These are phyloP conservation scores for Apotomis betuletana DNA, from an alignment of 2,888 invertebrate species.

Conservation along the genomic window DNA sequence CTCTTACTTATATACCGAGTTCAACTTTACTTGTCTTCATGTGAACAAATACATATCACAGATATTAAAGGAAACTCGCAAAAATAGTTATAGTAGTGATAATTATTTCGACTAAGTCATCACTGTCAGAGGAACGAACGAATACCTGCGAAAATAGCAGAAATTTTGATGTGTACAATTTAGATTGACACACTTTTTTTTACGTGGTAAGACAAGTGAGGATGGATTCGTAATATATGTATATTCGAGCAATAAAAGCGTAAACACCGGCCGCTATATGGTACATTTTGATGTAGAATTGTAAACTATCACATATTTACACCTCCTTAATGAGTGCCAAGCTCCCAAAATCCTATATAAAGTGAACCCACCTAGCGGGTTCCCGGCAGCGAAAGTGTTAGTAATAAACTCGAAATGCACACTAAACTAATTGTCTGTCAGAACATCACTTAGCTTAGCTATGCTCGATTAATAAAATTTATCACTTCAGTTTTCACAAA, in stretches of 20 bases:
- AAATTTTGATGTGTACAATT: background rate
- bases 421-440: background rate
- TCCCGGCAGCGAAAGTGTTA: too few relatives aligned
- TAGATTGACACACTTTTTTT: background rate
- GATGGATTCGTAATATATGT: background rate
- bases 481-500: too few relatives aligned
- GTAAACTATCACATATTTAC: constrained; percentile 3
- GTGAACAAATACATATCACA: background rate
- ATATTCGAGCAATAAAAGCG: background rate
- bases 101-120: too few relatives aligned
- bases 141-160: too few relatives aligned
- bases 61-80: too few relatives aligned
- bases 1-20: constrained; percentile 3
- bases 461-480: too few relatives aligned
- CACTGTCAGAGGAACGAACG: too few relatives aligned
- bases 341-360: background rate
- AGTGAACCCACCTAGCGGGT: too few relatives aligned
- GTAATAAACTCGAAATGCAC: too few relatives aligned
- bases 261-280: too few relatives aligned
- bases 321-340: constrained; percentile 1
- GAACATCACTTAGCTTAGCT: too few relatives aligned
- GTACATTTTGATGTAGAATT: background rate
- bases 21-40: background rate
- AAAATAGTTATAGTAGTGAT: too few relatives aligned
- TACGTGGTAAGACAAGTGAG: constrained; percentile 2